These are phyloP conservation scores for Anastatus disparis DNA, from an alignment of 1,140 invertebrate species.

Conservation along the genomic window DNA sequence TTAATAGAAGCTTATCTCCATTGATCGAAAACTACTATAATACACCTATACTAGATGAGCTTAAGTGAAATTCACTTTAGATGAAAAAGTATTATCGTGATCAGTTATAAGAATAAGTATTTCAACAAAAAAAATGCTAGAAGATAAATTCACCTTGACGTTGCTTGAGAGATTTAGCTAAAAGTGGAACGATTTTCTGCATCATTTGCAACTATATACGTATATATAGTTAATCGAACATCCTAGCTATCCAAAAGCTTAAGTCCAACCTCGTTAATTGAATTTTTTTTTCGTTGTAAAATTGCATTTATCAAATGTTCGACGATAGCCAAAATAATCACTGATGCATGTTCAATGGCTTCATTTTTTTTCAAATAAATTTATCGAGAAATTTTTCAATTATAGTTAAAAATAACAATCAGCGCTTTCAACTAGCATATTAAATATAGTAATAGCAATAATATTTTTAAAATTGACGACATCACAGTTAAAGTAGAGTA, in stretches of 20 bases:
- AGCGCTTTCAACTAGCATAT: too few relatives aligned
- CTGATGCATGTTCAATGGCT: too few relatives aligned
- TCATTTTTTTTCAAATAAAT: too few relatives aligned
- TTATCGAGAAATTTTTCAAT: too few relatives aligned
- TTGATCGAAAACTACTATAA: background rate
- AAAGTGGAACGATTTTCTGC: conserved; percentile 36
- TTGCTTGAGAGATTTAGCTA: background rate
- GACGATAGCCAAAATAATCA: too few relatives aligned
- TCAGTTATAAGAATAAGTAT: background rate
- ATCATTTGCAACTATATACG: conserved; percentile 35
- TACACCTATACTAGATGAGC: background rate
- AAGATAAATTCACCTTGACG: conserved; percentile 18
- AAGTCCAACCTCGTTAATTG: conserved; percentile 9
- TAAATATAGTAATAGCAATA: too few relatives aligned
- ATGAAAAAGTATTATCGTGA: conserved; percentile 6
- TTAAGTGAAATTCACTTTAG: background rate
- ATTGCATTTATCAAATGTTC: too few relatives aligned
- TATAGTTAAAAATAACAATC: too few relatives aligned
- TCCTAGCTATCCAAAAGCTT: background rate
- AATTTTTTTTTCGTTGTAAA: conserved; percentile 14
- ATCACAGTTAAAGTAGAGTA: too few relatives aligned
- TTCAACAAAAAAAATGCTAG: background rate
- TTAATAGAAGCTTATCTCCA: too few relatives aligned
- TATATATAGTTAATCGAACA: conserved; percentile 17
- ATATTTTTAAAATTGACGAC: too few relatives aligned